A percentile compares a stretch with the other conserved stretches of the same genome.
Evolutionary conservation across 2,113 vertebrate species (phyloP).

Genomic region (Phylloscopus trochilus): DNA sequence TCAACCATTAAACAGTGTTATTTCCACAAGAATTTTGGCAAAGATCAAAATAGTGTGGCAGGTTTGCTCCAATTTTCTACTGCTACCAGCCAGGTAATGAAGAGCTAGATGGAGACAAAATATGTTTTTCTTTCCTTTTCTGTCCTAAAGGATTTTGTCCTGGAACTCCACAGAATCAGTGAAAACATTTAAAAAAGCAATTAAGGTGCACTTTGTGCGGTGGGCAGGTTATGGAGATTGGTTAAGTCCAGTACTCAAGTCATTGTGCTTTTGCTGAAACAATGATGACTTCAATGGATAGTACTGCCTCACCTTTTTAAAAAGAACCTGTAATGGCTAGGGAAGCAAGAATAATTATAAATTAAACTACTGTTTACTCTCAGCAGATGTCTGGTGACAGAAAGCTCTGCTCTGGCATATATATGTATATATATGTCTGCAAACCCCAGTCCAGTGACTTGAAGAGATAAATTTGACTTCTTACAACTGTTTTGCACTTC

Average conservation of each 20-base stretch:
- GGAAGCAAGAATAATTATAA: constrained; percentile 16
- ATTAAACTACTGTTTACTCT: not conserved
- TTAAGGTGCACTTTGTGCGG: not conserved
- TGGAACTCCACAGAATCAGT: not conserved
- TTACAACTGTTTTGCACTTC: not conserved
- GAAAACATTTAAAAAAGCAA: constrained; percentile 14
- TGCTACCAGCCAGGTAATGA: not conserved
- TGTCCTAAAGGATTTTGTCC: not conserved
- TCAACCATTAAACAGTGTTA: not conserved
- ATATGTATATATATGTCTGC: not conserved
- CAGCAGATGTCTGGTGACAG: not conserved
- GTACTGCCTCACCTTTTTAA: not conserved
- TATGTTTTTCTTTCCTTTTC: not conserved
- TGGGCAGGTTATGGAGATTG: not conserved
- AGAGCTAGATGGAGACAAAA: not conserved
- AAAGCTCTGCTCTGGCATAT: not conserved
- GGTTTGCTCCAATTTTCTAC: not conserved
- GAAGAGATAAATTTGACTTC: not conserved
- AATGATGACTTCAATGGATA: not conserved
- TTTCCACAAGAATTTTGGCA: not conserved
- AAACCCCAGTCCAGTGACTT: not conserved
- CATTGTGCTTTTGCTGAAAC: not conserved
- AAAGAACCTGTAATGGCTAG: not conserved
- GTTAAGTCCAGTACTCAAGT: not conserved
- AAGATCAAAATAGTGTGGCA: constrained; percentile 13